Evolutionary conservation across 2,797 vertebrate species (phyloP).

Genomic region (Pseudomugil tenellus): DNA sequence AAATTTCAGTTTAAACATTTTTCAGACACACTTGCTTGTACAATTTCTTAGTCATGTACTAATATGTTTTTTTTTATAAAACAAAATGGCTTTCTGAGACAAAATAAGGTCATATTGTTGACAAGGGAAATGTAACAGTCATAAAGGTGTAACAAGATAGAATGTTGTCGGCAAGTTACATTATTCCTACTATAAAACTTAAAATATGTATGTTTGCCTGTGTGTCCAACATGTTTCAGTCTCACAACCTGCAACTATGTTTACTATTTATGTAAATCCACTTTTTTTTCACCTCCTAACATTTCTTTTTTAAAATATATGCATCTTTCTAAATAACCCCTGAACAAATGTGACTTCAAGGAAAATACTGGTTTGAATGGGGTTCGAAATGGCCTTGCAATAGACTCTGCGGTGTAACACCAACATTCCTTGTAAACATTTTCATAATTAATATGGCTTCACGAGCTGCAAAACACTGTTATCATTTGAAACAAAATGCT

Average conservation of each 20-base stretch:
- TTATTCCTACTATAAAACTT: background rate
- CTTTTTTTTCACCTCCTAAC: background rate
- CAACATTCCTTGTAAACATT: background rate
- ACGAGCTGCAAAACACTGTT: background rate
- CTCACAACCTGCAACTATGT: background rate
- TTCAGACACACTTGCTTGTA: background rate
- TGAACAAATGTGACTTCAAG: background rate
- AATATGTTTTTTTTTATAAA: too few relatives aligned
- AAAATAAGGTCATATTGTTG: background rate
- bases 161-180: background rate
- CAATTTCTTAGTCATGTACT: too few relatives aligned
- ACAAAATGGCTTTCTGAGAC: background rate
- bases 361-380: background rate
- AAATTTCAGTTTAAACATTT: background rate
- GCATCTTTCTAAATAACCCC: background rate
- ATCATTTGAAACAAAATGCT: background rate
- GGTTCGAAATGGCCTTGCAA: background rate
- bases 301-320: background rate
- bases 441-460: background rate
- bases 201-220: background rate
- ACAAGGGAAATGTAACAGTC: background rate
- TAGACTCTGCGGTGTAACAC: background rate
- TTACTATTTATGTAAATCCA: background rate
- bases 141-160: background rate
- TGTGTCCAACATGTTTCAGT: background rate